Conservation (phyloP, 2,888 invertebrate species). For the Conops quadrifasciatus region DNA sequence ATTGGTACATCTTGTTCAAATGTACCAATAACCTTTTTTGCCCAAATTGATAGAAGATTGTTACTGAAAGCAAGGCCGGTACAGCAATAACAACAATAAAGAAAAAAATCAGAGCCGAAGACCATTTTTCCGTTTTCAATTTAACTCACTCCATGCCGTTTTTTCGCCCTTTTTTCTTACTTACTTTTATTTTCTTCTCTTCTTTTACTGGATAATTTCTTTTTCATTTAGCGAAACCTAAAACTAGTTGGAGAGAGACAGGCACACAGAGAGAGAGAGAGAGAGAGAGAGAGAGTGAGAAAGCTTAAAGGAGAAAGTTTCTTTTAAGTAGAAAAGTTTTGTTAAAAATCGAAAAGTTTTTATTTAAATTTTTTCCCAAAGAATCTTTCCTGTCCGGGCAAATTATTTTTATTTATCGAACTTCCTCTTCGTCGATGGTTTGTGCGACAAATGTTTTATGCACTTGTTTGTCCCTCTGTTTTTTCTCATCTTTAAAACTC, state of each 20-base stretch:
- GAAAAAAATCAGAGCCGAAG: too few relatives aligned
- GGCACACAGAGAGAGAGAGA: background rate
- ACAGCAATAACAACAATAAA: too few relatives aligned
- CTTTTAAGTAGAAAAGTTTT: constrained; percentile 34
- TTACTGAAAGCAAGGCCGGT: too few relatives aligned
- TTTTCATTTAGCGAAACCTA: background rate
- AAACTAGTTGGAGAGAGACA: background rate
- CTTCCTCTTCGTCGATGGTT: too few relatives aligned
- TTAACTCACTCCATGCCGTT: background rate
- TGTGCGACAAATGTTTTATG: background rate
- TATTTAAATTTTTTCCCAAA: constrained; percentile 20
- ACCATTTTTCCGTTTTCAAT: too few relatives aligned
- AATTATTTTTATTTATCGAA: constrained; percentile 12
- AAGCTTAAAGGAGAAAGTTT: constrained; percentile 16
- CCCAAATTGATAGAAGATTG: too few relatives aligned
- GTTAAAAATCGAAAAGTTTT: constrained; percentile 30
- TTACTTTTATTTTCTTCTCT: constrained; percentile 17
- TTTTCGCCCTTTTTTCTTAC: background rate
- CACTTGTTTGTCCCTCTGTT: background rate
- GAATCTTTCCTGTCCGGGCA: background rate
- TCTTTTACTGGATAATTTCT: background rate
- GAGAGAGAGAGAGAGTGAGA: background rate
- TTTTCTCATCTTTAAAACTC: background rate
- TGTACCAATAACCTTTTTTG: too few relatives aligned
- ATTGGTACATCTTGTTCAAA: too few relatives aligned